These are phyloP conservation scores for Ypsolopha scabrella DNA, from an alignment of 2,888 invertebrate species.

Conservation along the genomic window DNA sequence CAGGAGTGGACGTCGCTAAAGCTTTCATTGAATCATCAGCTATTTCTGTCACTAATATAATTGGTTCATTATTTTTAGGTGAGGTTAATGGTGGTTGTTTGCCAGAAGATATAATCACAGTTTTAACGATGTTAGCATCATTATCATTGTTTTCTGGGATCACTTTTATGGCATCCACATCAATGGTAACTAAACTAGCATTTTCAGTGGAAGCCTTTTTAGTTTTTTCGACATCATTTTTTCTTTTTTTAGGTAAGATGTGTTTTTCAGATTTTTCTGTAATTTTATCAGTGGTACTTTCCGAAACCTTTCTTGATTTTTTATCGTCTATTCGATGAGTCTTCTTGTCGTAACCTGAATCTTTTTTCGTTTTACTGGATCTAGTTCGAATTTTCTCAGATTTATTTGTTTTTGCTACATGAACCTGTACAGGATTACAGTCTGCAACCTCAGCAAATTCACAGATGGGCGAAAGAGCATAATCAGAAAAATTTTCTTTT, in stretches of 20 bases:
- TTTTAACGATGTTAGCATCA: slow-evolving; percentile 28
- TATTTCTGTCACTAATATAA: neutral
- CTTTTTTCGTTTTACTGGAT: neutral
- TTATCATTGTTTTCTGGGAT: neutral
- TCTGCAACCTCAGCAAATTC: too few relatives aligned
- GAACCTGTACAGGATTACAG: too few relatives aligned
- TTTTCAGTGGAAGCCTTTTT: neutral
- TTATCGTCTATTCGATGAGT: neutral
- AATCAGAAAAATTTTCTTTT: too few relatives aligned
- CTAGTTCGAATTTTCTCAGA: neutral
- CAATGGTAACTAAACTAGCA: neutral
- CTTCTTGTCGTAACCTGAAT: neutral
- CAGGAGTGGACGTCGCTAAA: neutral
- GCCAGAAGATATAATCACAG: slow-evolving; percentile 42
- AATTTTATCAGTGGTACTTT: neutral
- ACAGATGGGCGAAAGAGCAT: too few relatives aligned
- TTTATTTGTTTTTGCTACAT: neutral
- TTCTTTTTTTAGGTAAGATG: neutral
- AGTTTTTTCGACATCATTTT: neutral
- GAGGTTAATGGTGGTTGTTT: slow-evolving; percentile 19
- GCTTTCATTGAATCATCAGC: neutral
- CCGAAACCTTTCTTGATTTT: neutral
- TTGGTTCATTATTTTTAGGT: neutral
- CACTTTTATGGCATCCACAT: too few relatives aligned
- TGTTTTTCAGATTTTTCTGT: neutral